phyloP scores from a whole-genome alignment of 2,888 invertebrate species.

The Endomychus coccineus region DNA sequence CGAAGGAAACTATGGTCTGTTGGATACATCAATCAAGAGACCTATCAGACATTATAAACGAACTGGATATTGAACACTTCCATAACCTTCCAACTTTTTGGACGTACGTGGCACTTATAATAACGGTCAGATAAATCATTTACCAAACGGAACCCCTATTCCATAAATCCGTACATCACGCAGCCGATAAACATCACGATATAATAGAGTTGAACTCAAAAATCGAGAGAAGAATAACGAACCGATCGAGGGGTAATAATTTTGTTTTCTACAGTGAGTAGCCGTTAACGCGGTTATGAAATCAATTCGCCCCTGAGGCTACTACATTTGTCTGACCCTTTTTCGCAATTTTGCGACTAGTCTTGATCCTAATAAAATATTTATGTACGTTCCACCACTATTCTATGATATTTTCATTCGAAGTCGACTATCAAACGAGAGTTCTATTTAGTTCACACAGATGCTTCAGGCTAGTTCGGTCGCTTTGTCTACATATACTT shows the following conservation, averaged over 20 bases:
- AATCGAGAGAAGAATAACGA: conserved; percentile 19
- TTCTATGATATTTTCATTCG: conserved; percentile 20
- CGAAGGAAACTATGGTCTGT: neutral
- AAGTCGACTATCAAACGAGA: no score
- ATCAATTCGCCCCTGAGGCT: no score
- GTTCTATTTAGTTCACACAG: conserved; percentile 9
- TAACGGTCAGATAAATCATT: no score
- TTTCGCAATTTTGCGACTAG: no score
- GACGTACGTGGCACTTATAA: no score
- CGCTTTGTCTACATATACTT: conserved; percentile 40
- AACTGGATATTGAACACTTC: conserved; percentile 30
- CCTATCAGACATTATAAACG: conserved; percentile 24
- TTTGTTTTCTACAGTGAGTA: no score
- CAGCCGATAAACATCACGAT: conserved; percentile 25
- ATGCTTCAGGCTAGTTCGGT: conserved; percentile 37
- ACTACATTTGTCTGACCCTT: no score
- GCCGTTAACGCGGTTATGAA: no score
- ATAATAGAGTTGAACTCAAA: conserved; percentile 24
- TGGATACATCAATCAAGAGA: conserved; percentile 5
- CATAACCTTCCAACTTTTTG: no score
- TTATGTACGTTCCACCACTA: conserved; percentile 21
- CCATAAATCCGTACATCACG: conserved; percentile 24
- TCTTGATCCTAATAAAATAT: no score
- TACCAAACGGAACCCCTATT: conserved; percentile 21
- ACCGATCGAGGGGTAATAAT: conserved; percentile 22